phyloP scores from a whole-genome alignment of 92 coral and sea anemone genomes.

The Epizoanthus scotinus region DNA sequence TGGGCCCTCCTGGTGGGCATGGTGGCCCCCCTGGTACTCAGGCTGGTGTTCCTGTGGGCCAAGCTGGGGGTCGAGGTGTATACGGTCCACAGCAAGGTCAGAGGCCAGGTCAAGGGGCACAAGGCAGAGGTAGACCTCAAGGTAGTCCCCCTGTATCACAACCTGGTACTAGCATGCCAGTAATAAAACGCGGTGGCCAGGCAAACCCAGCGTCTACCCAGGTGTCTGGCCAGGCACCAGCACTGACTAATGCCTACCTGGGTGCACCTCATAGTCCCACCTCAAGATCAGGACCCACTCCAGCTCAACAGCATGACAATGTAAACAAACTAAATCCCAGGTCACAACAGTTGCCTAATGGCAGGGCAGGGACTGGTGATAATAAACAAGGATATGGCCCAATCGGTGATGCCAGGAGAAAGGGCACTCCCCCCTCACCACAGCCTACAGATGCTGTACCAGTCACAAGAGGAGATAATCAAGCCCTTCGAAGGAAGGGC shows the following conservation, averaged over 20 bases:
- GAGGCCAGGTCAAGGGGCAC: constrained; percentile 20
- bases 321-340: constrained; percentile 1
- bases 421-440: constrained; percentile 22
- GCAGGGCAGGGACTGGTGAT: constrained; percentile 17
- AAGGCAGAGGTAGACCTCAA: constrained; percentile 18
- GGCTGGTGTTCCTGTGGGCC: constrained; percentile 14
- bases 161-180: constrained; percentile 22
- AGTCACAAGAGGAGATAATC: constrained; percentile 16
- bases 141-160: constrained; percentile 32
- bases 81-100: constrained; percentile 22
- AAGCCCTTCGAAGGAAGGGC: constrained; percentile 14
- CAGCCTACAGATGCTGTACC: background rate
- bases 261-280: constrained; percentile 38
- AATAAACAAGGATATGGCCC: background rate
- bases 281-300: background rate
- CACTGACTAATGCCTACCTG: constrained; percentile 22
- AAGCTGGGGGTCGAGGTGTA: constrained; percentile 12
- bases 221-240: constrained; percentile 8
- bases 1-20: constrained; percentile 10
- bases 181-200: constrained; percentile 30
- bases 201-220: constrained; percentile 7
- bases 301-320: constrained; percentile 8
- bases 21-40: constrained; percentile 33
- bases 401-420: background rate
- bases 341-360: constrained; percentile 1